These are phyloP conservation scores for Pseudochirops corinnae DNA, from an alignment of 2,797 vertebrate species.

Conservation along the genomic window DNA sequence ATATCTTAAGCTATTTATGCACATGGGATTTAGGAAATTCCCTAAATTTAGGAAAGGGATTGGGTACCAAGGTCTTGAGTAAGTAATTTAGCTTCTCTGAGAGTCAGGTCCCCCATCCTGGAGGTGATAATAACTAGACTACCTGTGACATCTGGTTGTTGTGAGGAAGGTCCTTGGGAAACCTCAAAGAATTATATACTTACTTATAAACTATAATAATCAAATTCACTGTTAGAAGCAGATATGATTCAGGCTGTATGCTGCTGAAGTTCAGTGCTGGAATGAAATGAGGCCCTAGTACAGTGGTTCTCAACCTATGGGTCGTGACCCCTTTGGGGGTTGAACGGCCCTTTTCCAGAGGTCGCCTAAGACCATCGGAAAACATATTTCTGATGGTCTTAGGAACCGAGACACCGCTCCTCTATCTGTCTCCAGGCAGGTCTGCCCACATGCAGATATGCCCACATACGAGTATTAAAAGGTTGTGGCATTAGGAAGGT, in stretches of 20 bases:
- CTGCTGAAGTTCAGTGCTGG: not conserved
- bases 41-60: not conserved
- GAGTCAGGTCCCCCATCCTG: not conserved
- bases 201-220: not conserved
- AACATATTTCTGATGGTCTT: too few species aligned
- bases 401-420: too few species aligned
- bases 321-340: too few species aligned
- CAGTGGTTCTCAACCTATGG: too few species aligned
- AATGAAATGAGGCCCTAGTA: not conserved
- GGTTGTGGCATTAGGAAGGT: too few species aligned
- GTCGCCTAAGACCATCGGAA: too few species aligned
- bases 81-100: not conserved
- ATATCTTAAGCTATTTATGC: not conserved
- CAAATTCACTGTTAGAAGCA: not conserved
- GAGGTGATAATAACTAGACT: not conserved
- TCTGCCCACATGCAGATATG: too few species aligned
- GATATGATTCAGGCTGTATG: not conserved
- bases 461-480: too few species aligned
- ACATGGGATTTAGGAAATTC: not conserved
- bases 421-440: too few species aligned
- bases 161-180: not conserved
- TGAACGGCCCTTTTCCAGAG: too few species aligned
- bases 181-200: not conserved
- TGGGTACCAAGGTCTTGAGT: not conserved
- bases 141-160: not conserved